A percentile compares a stretch with the other conserved stretches of the same genome.
phyloP scores from a whole-genome alignment of 2,888 invertebrate genomes.

The Drosophila infuscata region DNA sequence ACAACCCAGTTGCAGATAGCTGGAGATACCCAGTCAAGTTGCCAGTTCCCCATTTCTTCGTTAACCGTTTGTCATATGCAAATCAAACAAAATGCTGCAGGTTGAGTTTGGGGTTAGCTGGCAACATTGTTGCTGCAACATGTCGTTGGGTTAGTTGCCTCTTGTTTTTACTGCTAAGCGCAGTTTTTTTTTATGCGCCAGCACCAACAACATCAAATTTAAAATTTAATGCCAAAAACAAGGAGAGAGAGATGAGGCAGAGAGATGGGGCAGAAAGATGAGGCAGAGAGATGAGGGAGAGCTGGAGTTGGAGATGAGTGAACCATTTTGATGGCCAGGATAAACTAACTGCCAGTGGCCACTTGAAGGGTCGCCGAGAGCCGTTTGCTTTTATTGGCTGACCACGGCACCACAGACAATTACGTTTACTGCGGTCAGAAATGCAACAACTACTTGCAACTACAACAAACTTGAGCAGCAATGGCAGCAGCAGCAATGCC shows the following conservation, averaged over 20 bases:
- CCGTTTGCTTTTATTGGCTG: constrained; percentile 75
- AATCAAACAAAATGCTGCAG: constrained; percentile 68
- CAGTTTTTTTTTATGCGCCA: constrained; percentile 48
- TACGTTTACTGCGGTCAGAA: constrained; percentile 79
- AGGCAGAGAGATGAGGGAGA: background rate
- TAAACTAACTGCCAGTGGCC: constrained; percentile 61
- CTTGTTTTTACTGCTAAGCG: constrained; percentile 61
- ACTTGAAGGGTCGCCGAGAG: constrained; percentile 62
- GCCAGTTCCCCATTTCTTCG: constrained; percentile 3
- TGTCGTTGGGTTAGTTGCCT: constrained; percentile 27
- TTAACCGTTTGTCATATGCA: constrained; percentile 72
- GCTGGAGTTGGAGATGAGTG: constrained; percentile 2
- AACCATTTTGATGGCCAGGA: constrained; percentile 52
- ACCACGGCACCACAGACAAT: constrained; percentile 72
- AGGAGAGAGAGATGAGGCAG: background rate
- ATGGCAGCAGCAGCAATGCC: background rate
- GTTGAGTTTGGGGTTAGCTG: constrained; percentile 16
- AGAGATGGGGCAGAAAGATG: constrained; percentile 1
- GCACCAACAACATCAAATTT: constrained; percentile 45
- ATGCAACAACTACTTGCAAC: constrained; percentile 63
- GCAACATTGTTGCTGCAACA: constrained; percentile 80
- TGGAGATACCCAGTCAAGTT: constrained; percentile 10
- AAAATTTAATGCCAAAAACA: constrained; percentile 39
- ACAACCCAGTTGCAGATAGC: constrained; percentile 46
- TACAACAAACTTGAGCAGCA: constrained; percentile 9